phyloP scores from a whole-genome alignment of 2,888 invertebrate genomes.

The Lasioglossum lativentre region DNA sequence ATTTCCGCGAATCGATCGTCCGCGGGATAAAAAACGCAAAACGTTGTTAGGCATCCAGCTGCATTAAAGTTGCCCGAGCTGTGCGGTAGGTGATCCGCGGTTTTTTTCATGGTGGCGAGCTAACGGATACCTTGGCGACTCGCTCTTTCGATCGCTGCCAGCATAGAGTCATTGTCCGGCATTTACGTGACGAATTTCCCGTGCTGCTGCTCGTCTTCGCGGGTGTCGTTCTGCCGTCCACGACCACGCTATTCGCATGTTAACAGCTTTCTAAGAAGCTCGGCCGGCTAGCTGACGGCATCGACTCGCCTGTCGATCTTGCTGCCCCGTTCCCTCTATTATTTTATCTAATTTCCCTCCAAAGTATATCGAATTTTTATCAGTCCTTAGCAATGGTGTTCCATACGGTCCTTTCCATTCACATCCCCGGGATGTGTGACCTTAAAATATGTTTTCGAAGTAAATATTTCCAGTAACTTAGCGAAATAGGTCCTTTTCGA shows the following conservation, averaged over 20 bases:
- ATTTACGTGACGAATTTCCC: slow-evolving; percentile 79
- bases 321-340: background rate
- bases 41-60: background rate
- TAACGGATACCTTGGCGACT: slow-evolving; percentile 58
- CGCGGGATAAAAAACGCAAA: background rate
- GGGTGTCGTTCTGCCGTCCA: slow-evolving; percentile 64
- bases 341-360: background rate
- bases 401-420: background rate
- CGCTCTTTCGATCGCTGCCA: slow-evolving; percentile 56
- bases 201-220: slow-evolving; percentile 43
- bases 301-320: slow-evolving; percentile 1
- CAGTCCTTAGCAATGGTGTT: background rate
- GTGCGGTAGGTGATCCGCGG: slow-evolving; percentile 47
- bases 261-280: slow-evolving; percentile 78
- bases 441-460: background rate
- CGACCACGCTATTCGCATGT: slow-evolving; percentile 79
- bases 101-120: slow-evolving; percentile 23
- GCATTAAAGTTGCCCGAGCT: background rate
- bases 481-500: background rate
- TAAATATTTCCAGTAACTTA: no score
- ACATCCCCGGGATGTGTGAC: background rate
- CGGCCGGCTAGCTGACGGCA: slow-evolving; percentile 19
- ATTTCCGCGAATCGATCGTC: background rate
- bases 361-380: background rate
- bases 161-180: slow-evolving; percentile 68